These are phyloP conservation scores for roundworm (Caenorhabditis elegans) DNA, from an alignment of 1,140 invertebrate genomes.

Conservation along the genomic window WBcel235 BX284605.5:10411501-10412000, in stretches of 20 bases:
- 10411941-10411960: neutral
- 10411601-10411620: neutral
- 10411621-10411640: neutral
- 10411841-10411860: neutral
- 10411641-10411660: neutral
- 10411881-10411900: neutral
- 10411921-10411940: neutral
- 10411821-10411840: neutral
- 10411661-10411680: neutral
- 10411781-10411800: neutral
- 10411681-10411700: neutral
- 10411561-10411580: neutral
- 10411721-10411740: neutral
- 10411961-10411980: neutral
- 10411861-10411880: too few relatives aligned
- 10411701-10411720: neutral
- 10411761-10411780: neutral
- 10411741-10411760: neutral
- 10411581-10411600: neutral
- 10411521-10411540: neutral
- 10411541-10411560: neutral
- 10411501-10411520: neutral
- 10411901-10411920: conserved; percentile 2
- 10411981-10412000: neutral
- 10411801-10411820: neutral